phyloP scores from a whole-genome alignment of 2,888 invertebrate genomes.

The Crepidodera aurea region DNA sequence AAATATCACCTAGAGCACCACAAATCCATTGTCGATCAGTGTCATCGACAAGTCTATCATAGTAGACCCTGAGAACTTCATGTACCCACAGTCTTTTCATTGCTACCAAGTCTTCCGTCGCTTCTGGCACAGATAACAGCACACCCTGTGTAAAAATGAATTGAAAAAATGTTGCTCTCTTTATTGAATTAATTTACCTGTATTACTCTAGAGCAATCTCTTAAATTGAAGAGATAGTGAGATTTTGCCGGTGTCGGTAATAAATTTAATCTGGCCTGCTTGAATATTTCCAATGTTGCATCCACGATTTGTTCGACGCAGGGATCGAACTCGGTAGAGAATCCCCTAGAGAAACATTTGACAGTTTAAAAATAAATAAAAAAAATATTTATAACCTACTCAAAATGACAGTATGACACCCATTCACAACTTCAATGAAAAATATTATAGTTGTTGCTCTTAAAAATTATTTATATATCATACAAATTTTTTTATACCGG shows the following conservation, averaged over 20 bases:
- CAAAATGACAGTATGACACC: too few species aligned
- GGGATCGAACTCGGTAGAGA: conserved; percentile 93
- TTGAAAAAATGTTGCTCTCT: too few species aligned
- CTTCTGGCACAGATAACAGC: conserved; percentile 89
- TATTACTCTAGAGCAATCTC: conserved; percentile 93
- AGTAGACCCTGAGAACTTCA: conserved; percentile 90
- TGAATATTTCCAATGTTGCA: conserved; percentile 88
- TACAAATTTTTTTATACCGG: too few species aligned
- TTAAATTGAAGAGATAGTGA: conserved; percentile 93
- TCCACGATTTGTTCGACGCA: conserved; percentile 87
- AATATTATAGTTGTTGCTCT: too few species aligned
- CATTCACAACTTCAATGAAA: too few species aligned
- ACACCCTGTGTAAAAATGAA: conserved; percentile 77
- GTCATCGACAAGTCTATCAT: conserved; percentile 90
- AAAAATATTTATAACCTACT: too few species aligned
- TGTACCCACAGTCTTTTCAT: conserved; percentile 96
- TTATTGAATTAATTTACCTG: too few species aligned
- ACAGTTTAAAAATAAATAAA: too few species aligned
- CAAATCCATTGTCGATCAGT: conserved; percentile 84
- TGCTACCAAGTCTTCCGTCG: conserved; percentile 82
- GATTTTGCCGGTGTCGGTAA: conserved; percentile 93
- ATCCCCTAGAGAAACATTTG: conserved; percentile 72
- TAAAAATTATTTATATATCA: too few species aligned
- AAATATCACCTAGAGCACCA: conserved; percentile 70
- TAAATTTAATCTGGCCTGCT: conserved; percentile 80